Conservation (phyloP, 1,140 invertebrate genomes). For the Drosophila asahinai region DNA sequence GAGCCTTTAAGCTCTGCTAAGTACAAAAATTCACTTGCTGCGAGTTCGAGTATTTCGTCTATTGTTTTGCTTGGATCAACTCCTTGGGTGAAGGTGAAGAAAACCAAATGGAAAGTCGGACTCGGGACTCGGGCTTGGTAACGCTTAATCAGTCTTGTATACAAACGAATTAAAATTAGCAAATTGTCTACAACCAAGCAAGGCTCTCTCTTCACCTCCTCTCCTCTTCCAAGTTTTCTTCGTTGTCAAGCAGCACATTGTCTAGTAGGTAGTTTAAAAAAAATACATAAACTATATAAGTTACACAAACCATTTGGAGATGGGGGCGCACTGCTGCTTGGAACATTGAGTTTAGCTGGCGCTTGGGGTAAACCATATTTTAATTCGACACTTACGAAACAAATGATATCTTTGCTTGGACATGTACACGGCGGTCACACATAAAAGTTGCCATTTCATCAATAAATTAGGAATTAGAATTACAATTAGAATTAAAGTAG, state of each 20-base stretch:
- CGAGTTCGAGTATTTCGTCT: constrained; percentile 54
- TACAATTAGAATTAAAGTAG: constrained; percentile 53
- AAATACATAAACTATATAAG: constrained; percentile 28
- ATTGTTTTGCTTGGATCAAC: constrained; percentile 39
- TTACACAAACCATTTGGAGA: constrained; percentile 37
- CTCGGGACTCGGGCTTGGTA: constrained; percentile 46
- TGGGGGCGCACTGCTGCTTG: constrained; percentile 31
- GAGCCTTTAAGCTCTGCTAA: constrained; percentile 62
- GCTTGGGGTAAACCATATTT: constrained; percentile 69
- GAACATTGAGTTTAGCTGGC: constrained; percentile 65
- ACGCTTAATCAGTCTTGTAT: constrained; percentile 80
- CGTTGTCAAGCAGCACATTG: constrained; percentile 57
- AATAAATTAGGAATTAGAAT: constrained; percentile 72
- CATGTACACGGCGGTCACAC: constrained; percentile 42
- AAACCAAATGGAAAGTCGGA: constrained; percentile 31
- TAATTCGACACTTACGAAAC: constrained; percentile 75
- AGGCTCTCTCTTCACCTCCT: constrained; percentile 11
- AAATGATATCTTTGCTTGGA: constrained; percentile 60
- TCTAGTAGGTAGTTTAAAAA: constrained; percentile 24
- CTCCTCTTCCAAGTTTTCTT: constrained; percentile 5
- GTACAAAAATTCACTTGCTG: constrained; percentile 67
- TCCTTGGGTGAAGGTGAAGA: constrained; percentile 10
- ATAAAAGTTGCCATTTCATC: constrained; percentile 22
- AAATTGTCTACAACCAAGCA: constrained; percentile 58
- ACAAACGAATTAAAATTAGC: constrained; percentile 63